Evolutionary conservation across 2,797 vertebrate species (phyloP).

Genomic region (Tamandua tetradactyla): DNA sequence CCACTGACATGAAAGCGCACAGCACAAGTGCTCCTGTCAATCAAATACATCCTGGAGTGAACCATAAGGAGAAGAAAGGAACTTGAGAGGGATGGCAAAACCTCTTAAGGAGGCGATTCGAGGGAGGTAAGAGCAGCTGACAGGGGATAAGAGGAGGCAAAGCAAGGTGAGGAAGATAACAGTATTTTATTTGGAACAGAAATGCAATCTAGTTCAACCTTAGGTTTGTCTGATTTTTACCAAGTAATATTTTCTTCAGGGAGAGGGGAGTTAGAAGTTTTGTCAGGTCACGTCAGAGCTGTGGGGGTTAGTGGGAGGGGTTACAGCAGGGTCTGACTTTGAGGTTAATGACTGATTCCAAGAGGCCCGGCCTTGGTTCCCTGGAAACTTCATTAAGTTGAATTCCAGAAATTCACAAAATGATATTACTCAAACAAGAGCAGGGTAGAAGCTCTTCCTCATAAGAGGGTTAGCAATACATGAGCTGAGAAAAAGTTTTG

Average conservation of each 20-base stretch:
- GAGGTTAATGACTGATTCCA: neutral
- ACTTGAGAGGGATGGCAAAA: constrained; percentile 60
- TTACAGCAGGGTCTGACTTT: neutral
- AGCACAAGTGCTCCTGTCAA: constrained; percentile 72
- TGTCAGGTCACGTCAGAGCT: neutral
- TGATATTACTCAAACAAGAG: neutral
- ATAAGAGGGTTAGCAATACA: neutral
- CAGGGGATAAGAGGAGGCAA: neutral
- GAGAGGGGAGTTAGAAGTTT: neutral
- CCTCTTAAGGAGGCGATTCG: neutral
- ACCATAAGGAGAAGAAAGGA: constrained; percentile 75
- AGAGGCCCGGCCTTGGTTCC: neutral
- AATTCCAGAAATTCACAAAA: neutral
- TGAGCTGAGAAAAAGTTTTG: neutral
- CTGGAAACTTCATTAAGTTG: neutral
- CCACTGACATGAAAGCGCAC: constrained; percentile 73
- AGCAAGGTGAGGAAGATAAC: constrained; percentile 12
- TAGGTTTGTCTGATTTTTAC: neutral
- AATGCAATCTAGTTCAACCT: neutral
- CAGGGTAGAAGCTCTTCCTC: neutral
- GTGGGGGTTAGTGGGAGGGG: neutral
- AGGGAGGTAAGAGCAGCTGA: no score
- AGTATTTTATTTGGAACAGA: neutral
- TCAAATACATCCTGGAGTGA: constrained; percentile 77
- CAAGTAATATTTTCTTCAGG: neutral